Evolutionary conservation across 2,888 invertebrate species (phyloP).

Genomic region (Andricus quercusramuli): DNA sequence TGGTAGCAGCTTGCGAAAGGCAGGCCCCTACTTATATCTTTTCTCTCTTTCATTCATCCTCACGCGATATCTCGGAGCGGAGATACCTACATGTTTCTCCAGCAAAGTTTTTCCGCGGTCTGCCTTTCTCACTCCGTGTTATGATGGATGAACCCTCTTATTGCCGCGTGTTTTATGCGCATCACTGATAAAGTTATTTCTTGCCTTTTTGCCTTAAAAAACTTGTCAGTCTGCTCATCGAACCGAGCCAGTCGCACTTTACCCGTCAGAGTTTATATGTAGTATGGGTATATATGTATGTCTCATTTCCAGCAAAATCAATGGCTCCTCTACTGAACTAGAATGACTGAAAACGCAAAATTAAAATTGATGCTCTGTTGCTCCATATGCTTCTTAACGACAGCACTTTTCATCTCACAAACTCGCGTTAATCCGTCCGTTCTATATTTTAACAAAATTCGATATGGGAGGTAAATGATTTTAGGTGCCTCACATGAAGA

Average conservation of each 20-base stretch:
- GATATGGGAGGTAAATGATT: neutral
- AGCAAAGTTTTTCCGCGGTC: slow-evolving; percentile 32
- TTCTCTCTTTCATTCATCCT: slow-evolving; percentile 36
- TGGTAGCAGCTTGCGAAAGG: slow-evolving; percentile 32
- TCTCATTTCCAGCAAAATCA: slow-evolving; percentile 19
- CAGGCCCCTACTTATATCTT: neutral
- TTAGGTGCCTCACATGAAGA: neutral
- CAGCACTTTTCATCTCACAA: neutral
- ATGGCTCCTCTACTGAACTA: slow-evolving; percentile 18
- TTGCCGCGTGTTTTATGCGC: slow-evolving; percentile 34
- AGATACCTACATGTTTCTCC: neutral
- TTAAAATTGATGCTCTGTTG: slow-evolving; percentile 15
- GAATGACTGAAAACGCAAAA: slow-evolving; percentile 1
- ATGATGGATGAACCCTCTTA: slow-evolving; percentile 40
- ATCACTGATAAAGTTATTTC: slow-evolving; percentile 41
- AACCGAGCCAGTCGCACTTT: slow-evolving; percentile 29
- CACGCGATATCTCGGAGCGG: slow-evolving; percentile 13
- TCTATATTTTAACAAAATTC: neutral
- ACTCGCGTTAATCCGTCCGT: neutral
- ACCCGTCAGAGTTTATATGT: slow-evolving; percentile 29
- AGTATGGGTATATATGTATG: neutral
- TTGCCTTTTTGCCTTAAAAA: slow-evolving; percentile 27
- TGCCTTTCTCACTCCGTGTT: slow-evolving; percentile 22
- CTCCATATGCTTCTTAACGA: neutral
- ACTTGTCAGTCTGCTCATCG: slow-evolving; percentile 38